phyloP scores from a whole-genome alignment of 2,113 vertebrate genomes.

The Charadrius vociferus region DNA sequence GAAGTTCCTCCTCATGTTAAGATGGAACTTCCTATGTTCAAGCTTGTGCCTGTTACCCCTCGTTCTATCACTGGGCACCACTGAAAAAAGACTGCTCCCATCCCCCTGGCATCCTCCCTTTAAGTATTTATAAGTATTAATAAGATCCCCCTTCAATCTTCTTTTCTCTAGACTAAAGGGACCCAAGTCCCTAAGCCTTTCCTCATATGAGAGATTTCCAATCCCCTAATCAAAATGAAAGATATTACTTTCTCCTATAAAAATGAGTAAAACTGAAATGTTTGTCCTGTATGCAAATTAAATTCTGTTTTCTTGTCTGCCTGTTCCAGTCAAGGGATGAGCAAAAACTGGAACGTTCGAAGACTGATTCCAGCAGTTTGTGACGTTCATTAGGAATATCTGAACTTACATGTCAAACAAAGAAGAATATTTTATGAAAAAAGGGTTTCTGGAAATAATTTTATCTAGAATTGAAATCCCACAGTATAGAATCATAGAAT shows the following conservation, averaged over 20 bases:
- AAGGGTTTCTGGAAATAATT: background rate
- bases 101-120: too few relatives aligned
- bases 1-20: too few relatives aligned
- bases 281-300: background rate
- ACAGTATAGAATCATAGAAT: background rate
- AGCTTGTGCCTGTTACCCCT: too few relatives aligned
- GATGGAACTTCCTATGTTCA: too few relatives aligned
- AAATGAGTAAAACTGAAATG: background rate
- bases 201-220: too few relatives aligned
- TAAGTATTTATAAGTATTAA: too few relatives aligned
- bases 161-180: too few relatives aligned
- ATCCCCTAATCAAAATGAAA: too few relatives aligned
- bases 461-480: background rate
- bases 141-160: too few relatives aligned
- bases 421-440: background rate
- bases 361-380: background rate
- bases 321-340: background rate
- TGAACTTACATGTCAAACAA: background rate
- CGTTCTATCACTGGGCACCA: too few relatives aligned
- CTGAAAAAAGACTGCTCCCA: too few relatives aligned
- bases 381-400: background rate
- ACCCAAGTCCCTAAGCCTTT: too few relatives aligned
- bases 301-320: background rate
- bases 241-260: background rate
- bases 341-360: background rate